These are phyloP conservation scores for Pipra filicauda DNA, from an alignment of 2,113 vertebrate genomes.

Conservation along the genomic window DNA sequence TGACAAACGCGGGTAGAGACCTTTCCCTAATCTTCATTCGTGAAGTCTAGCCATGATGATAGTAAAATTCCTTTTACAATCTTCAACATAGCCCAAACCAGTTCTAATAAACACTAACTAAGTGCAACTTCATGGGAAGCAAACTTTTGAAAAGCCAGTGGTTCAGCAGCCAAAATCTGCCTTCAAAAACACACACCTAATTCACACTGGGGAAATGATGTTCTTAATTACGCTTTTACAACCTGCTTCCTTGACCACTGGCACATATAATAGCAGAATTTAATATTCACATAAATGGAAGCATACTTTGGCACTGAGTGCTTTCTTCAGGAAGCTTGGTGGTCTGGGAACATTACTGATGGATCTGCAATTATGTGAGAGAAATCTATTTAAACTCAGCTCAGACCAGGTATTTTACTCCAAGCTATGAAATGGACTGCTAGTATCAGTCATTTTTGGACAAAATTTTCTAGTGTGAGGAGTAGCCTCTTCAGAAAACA, in stretches of 20 bases:
- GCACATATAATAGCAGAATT: neutral
- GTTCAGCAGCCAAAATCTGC: neutral
- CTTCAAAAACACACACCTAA: neutral
- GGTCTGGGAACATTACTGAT: neutral
- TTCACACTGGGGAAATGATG: neutral
- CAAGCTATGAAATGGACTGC: neutral
- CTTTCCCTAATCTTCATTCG: no score
- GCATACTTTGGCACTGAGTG: neutral
- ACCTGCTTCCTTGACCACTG: neutral
- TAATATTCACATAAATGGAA: neutral
- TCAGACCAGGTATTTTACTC: neutral
- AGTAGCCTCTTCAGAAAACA: neutral
- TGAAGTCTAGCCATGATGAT: no score
- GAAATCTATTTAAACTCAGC: neutral
- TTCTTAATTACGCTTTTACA: conserved; percentile 1
- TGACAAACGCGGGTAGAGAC: no score
- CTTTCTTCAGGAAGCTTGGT: neutral
- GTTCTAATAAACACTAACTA: neutral
- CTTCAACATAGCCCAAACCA: neutral
- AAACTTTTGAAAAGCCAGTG: neutral
- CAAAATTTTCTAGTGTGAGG: neutral
- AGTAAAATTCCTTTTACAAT: neutral
- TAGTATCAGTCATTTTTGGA: neutral
- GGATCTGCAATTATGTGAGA: neutral
- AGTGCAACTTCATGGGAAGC: neutral